These are phyloP conservation scores for Drosophila setosimentum DNA, from an alignment of 2,888 invertebrate species.

Conservation along the genomic window DNA sequence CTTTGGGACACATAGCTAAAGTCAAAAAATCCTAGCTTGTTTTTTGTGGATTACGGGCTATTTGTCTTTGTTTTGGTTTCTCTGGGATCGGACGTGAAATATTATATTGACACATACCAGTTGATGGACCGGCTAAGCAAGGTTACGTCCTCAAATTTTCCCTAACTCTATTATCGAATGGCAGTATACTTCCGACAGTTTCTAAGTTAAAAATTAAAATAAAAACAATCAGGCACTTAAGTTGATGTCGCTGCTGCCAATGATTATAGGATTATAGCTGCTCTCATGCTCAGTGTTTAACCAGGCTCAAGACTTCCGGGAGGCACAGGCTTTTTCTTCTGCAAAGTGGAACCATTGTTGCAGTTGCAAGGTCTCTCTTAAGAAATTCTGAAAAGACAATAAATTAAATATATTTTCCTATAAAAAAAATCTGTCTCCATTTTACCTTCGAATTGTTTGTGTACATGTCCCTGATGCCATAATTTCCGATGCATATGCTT, in stretches of 20 bases:
- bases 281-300: background rate
- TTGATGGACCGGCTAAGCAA: background rate
- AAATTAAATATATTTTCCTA: background rate
- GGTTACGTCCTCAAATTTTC: background rate
- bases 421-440: background rate
- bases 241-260: background rate
- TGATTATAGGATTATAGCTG: background rate
- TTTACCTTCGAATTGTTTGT: background rate
- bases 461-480: background rate
- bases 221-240: background rate
- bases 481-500: background rate
- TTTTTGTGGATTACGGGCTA: background rate
- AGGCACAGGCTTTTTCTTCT: background rate
- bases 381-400: background rate
- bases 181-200: background rate
- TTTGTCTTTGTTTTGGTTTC: background rate
- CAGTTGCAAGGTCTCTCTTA: background rate
- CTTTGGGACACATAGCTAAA: background rate
- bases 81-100: background rate
- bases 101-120: background rate
- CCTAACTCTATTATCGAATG: background rate
- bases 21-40: background rate
- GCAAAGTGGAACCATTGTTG: background rate
- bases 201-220: background rate
- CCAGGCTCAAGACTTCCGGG: slow-evolving; percentile 8